These are phyloP conservation scores for Peucedramus taeniatus DNA, from an alignment of 2,113 vertebrate species.

Conservation along the genomic window DNA sequence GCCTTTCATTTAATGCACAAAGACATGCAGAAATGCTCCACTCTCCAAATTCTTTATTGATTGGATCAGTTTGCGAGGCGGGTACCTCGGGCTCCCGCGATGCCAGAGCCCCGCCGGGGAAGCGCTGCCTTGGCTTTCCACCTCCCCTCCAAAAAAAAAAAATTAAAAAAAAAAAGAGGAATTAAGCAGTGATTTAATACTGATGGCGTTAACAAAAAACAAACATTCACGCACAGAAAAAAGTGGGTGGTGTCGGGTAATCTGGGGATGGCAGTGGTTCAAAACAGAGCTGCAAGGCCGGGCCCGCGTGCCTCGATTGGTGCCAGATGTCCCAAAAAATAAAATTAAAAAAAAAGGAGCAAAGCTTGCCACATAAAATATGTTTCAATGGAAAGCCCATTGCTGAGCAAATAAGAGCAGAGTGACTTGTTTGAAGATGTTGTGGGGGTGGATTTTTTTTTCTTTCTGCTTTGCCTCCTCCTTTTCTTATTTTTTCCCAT, in stretches of 20 bases:
- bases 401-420: constrained; percentile 57
- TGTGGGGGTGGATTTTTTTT: constrained; percentile 29
- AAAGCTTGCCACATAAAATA: constrained; percentile 82
- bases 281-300: constrained; percentile 79
- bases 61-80: constrained; percentile 78
- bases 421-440: constrained; percentile 62
- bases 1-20: constrained; percentile 89
- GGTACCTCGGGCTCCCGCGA: constrained; percentile 34
- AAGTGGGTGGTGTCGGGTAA: constrained; percentile 82
- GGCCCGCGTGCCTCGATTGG: constrained; percentile 80
- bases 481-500: not conserved
- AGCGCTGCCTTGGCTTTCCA: not conserved
- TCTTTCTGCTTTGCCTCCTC: not conserved
- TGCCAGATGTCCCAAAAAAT: constrained; percentile 87
- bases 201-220: constrained; percentile 31
- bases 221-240: not conserved
- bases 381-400: constrained; percentile 79
- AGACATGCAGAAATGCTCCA: constrained; percentile 81
- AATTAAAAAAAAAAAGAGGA: not conserved
- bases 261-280: constrained; percentile 84
- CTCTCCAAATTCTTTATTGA: constrained; percentile 85
- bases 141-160: rapidly evolving
- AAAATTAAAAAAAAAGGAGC: constrained; percentile 6
- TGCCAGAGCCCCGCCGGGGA: not conserved
- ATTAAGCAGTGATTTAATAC: constrained; percentile 49